Base-by-base conservation (phyloP, 53 echinoderm and acorn worm genomes). In the Holothuria leucospilota region DNA sequence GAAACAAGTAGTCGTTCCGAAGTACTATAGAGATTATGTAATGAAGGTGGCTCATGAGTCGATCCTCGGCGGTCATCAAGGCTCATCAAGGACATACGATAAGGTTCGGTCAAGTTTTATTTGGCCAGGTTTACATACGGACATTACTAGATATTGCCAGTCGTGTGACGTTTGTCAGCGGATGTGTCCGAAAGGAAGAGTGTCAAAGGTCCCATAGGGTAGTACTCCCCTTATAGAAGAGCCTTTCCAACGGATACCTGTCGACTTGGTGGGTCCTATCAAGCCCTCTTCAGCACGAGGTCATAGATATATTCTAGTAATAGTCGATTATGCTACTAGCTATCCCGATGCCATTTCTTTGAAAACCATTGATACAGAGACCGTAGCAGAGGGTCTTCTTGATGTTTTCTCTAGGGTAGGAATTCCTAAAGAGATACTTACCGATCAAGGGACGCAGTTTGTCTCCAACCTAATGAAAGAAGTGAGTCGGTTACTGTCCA, bases 381-480 rank as follows among this genome's bases (percentile, higher is more conserved):
- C n/a, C n/a, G n/a, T n/a, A n/a, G n/a, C n/a, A n/a, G n/a, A n/a
- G n/a, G n/a, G n/a, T n/a, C n/a, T n/a, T n/a, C n/a, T n/a, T n/a
- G n/a, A n/a, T n/a, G n/a, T n/a, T n/a, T n/a, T n/a, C n/a, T n/a
- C n/a, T n/a, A n/a, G n/a, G n/a, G n/a, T n/a, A n/a, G n/a, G n/a
- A n/a, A n/a, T n/a, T n/a, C n/a, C n/a, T n/a, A n/a, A n/a, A n/a
- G n/a, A n/a, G n/a, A n/a, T n/a, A n/a, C n/a, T n/a, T n/a, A n/a
- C n/a, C n/a, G n/a, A n/a, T n/a, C n/a, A n/a, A 62, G 88, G 83
- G 13, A 20, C 61, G 0, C 88, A 88, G 58, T 83, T 88, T n/a
- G 82, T 52, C 5, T 82, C 88, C 9, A 82, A 59, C 21, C 59
- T 88, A 13, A 82, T 82, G 69, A 56, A 82, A 69, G 60, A 88